Percentiles rank a stretch among this genome's conserved stretches.
phyloP scores from a whole-genome alignment of 1,140 invertebrate species.

The Coenobita brevimanus region DNA sequence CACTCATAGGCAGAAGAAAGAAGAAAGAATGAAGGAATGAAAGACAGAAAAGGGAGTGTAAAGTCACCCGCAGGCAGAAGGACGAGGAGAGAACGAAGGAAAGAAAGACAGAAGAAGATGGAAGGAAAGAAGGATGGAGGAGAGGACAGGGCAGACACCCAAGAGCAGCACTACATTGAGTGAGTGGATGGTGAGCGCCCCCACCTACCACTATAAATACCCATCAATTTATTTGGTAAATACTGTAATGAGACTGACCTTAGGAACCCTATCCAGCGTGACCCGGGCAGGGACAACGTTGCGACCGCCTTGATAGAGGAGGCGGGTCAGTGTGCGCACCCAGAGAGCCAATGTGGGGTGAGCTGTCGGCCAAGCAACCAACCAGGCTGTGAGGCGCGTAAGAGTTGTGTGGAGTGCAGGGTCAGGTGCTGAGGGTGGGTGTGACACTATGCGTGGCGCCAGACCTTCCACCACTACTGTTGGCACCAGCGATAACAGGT shows the following conservation, averaged over 20 bases:
- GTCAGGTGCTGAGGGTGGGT: slow-evolving; percentile 50
- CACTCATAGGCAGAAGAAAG: no score
- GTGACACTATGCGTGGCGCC: slow-evolving; percentile 61
- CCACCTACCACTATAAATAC: no score
- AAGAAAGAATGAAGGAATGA: no score
- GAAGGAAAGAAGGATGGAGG: no score
- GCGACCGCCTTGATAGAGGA: slow-evolving; percentile 53
- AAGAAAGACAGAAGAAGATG: no score
- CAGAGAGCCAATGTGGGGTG: slow-evolving; percentile 49
- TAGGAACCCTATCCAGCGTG: slow-evolving; percentile 59
- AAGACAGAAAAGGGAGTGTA: no score
- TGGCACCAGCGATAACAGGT: slow-evolving; percentile 59
- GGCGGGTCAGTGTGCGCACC: slow-evolving; percentile 53
- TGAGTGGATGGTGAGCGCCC: no score
- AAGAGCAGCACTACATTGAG: no score
- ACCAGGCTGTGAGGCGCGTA: slow-evolving; percentile 58
- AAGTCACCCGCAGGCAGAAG: no score
- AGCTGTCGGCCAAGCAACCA: slow-evolving; percentile 60
- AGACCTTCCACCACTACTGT: slow-evolving; percentile 51
- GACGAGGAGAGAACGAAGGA: no score
- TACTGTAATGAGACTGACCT: slow-evolving; percentile 35
- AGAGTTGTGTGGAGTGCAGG: slow-evolving; percentile 49
- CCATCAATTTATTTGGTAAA: no score
- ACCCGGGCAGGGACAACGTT: slow-evolving; percentile 47
- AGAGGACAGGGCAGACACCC: no score